These are phyloP conservation scores for Siniperca knerii DNA, from an alignment of 2,113 vertebrate species.

Conservation along the genomic window DNA sequence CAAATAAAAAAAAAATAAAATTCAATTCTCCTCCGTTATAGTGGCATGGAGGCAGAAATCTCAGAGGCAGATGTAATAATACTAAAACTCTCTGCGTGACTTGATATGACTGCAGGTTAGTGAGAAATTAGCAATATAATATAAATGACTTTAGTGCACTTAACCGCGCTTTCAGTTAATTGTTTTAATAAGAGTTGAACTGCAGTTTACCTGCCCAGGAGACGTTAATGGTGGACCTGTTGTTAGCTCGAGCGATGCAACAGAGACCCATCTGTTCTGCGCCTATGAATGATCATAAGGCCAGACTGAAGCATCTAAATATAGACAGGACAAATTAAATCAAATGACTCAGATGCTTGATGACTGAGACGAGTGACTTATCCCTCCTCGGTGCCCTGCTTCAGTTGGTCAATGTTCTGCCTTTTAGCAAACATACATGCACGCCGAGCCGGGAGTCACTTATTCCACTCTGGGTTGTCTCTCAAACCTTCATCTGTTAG, in stretches of 20 bases:
- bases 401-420: constrained; percentile 14
- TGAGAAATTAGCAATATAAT: background rate
- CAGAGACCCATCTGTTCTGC: constrained; percentile 68
- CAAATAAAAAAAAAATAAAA: background rate
- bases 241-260: constrained; percentile 34
- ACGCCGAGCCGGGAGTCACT: constrained; percentile 63
- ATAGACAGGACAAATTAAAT: constrained; percentile 71
- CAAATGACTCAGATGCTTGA: constrained; percentile 75
- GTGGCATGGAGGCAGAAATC: background rate
- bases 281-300: constrained; percentile 60
- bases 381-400: constrained; percentile 34
- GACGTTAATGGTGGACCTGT: constrained; percentile 42
- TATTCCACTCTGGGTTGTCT: constrained; percentile 75
- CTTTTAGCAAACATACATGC: constrained; percentile 42
- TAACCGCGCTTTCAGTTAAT: background rate
- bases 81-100: background rate
- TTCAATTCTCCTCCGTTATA: background rate
- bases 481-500: constrained; percentile 60
- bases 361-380: constrained; percentile 66
- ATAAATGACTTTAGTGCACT: too few species aligned
- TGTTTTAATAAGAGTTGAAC: constrained; percentile 37
- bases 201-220: constrained; percentile 49
- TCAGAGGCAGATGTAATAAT: too few species aligned
- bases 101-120: background rate
- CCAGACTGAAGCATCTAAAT: constrained; percentile 60